A percentile compares a stretch with the other conserved stretches of the same genome.
Evolutionary conservation across 92 coral and sea anemone species (phyloP).

Genomic region (Siderastrea siderea): DNA sequence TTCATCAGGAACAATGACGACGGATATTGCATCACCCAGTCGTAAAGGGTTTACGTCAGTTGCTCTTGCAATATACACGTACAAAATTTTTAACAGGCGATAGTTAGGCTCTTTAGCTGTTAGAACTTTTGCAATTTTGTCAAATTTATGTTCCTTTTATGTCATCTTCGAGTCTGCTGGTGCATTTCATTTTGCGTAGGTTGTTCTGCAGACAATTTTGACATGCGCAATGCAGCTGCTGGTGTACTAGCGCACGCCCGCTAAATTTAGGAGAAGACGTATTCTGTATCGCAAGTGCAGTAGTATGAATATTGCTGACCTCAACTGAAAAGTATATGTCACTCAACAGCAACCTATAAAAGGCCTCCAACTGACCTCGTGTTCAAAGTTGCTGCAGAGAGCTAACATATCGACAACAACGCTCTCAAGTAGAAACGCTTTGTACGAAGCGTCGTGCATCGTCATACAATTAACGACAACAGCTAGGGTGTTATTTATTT

Average conservation of each 20-base stretch:
- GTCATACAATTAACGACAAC: neutral
- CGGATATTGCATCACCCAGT: neutral
- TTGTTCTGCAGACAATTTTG: neutral
- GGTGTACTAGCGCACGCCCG: neutral
- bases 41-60: neutral
- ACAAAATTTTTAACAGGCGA: neutral
- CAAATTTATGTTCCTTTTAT: too few species aligned
- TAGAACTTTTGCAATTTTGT: too few species aligned
- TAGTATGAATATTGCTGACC: constrained; percentile 29
- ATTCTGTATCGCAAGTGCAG: neutral
- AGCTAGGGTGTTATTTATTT: neutral
- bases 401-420: neutral
- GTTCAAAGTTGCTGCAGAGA: neutral
- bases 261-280: constrained; percentile 30
- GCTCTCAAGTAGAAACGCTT: neutral
- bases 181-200: neutral
- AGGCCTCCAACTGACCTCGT: constrained; percentile 1
- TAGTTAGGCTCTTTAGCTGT: too few species aligned
- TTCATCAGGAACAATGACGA: too few species aligned
- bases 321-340: constrained; percentile 20
- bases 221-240: constrained; percentile 25
- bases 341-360: constrained; percentile 17
- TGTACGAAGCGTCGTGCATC: neutral
- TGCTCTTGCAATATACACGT: neutral
- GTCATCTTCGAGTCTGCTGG: neutral